These are phyloP conservation scores for Zeus faber DNA, from an alignment of 2,113 vertebrate genomes.

Conservation along the genomic window DNA sequence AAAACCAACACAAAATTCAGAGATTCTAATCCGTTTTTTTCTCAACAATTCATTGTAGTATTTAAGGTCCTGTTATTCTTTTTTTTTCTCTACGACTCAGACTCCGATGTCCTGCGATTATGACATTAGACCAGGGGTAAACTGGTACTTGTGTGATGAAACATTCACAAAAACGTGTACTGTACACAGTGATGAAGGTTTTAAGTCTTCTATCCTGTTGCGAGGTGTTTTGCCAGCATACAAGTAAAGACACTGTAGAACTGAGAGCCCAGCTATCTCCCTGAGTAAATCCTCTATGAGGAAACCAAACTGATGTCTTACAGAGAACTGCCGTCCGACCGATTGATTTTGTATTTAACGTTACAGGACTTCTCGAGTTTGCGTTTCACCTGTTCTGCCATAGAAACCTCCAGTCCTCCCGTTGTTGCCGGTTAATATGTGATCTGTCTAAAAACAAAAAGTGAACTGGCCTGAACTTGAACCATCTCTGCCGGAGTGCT, in stretches of 20 bases:
- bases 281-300: constrained; percentile 67
- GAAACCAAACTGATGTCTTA: too few species aligned
- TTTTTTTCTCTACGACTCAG: constrained; percentile 64
- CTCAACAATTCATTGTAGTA: constrained; percentile 27
- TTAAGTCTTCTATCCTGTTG: constrained; percentile 72
- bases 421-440: constrained; percentile 29
- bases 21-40: constrained; percentile 67
- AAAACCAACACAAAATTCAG: constrained; percentile 69
- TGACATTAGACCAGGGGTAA: constrained; percentile 62
- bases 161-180: constrained; percentile 73
- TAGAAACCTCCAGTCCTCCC: too few species aligned
- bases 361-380: too few species aligned
- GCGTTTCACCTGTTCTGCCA: too few species aligned
- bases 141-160: constrained; percentile 71
- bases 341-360: too few species aligned
- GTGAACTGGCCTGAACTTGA: too few species aligned
- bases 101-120: constrained; percentile 50
- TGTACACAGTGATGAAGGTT: constrained; percentile 79
- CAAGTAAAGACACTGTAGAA: constrained; percentile 62
- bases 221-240: constrained; percentile 65
- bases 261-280: constrained; percentile 78
- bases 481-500: constrained; percentile 48
- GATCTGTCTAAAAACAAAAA: constrained; percentile 19
- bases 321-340: constrained; percentile 25
- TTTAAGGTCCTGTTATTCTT: constrained; percentile 62